Evolutionary conservation across 2,797 vertebrate species (phyloP).

Genomic region (Falco concolor): DNA sequence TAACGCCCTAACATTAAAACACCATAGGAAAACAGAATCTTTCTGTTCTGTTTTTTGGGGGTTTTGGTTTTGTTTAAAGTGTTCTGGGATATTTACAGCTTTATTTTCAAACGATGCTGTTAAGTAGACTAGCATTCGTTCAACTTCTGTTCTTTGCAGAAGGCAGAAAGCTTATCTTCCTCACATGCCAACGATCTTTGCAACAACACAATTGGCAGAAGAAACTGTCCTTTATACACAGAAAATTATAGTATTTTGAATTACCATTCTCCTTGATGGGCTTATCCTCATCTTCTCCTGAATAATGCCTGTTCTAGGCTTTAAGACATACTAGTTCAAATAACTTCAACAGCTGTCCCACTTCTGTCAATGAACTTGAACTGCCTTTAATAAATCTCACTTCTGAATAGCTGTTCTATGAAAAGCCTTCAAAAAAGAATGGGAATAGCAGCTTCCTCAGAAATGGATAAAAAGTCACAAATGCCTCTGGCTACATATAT

Average conservation of each 20-base stretch:
- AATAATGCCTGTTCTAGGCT: neutral
- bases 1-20: neutral
- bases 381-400: neutral
- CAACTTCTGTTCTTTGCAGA: neutral
- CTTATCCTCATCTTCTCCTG: neutral
- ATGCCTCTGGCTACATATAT: neutral
- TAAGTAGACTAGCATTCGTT: neutral
- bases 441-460: neutral
- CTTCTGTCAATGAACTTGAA: neutral
- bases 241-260: neutral
- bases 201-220: neutral
- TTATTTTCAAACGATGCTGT: neutral
- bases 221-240: neutral
- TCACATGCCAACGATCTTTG: neutral
- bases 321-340: neutral
- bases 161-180: neutral
- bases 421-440: neutral
- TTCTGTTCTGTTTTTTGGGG: neutral
- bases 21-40: neutral
- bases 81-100: neutral
- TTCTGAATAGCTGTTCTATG: neutral
- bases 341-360: neutral
- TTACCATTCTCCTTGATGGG: neutral
- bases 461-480: neutral
- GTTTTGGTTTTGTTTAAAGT: neutral